phyloP scores from a whole-genome alignment of 2,888 invertebrate genomes.

The Dynastes tityus region DNA sequence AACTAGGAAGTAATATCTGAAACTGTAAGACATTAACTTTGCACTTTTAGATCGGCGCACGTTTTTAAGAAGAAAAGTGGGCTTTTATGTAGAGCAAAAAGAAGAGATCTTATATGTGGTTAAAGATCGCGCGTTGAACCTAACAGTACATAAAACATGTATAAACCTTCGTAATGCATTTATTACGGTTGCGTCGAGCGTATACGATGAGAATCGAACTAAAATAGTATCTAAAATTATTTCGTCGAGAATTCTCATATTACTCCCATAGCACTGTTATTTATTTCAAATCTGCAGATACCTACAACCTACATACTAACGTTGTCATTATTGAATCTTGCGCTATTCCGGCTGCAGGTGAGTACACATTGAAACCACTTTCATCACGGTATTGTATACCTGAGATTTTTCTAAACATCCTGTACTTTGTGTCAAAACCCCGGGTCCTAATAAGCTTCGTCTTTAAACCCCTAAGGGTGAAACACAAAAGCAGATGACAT shows the following conservation, averaged over 20 bases:
- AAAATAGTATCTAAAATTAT: constrained; percentile 24
- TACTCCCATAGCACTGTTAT: not conserved
- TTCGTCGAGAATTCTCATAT: constrained; percentile 29
- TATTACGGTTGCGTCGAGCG: constrained; percentile 22
- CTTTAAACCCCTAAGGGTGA: constrained; percentile 36
- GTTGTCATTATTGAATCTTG: constrained; percentile 23
- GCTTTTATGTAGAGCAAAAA: constrained; percentile 27
- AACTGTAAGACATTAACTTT: constrained; percentile 27
- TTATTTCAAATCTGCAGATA: not conserved
- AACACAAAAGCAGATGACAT: constrained; percentile 61
- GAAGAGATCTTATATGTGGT: constrained; percentile 22
- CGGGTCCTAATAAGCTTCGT: constrained; percentile 67
- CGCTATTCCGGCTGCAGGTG: constrained; percentile 46
- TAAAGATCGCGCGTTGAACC: constrained; percentile 30
- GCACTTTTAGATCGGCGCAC: constrained; percentile 22
- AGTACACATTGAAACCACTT: constrained; percentile 47
- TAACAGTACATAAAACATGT: constrained; percentile 37
- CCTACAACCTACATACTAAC: not conserved
- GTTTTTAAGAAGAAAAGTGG: constrained; percentile 17
- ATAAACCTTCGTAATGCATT: constrained; percentile 26
- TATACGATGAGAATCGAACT: not conserved
- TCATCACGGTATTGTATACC: constrained; percentile 56
- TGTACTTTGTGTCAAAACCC: constrained; percentile 66
- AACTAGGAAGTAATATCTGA: constrained; percentile 27
- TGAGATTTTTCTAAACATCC: constrained; percentile 67